These are phyloP conservation scores for Kryphioiulus occultus DNA, from an alignment of 2,888 invertebrate species.

Conservation along the genomic window DNA sequence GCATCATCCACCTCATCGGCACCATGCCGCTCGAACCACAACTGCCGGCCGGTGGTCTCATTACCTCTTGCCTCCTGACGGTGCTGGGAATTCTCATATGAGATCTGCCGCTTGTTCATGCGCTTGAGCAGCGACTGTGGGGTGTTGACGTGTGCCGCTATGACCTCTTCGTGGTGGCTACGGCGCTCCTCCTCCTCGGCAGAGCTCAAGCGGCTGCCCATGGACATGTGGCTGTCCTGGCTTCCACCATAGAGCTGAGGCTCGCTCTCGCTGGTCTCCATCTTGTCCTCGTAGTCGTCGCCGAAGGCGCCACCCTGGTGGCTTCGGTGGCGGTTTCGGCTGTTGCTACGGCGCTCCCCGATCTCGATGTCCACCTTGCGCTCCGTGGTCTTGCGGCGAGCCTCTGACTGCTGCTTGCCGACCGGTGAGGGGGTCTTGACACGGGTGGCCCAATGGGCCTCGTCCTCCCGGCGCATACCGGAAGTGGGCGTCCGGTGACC, in stretches of 20 bases:
- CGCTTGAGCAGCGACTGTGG: constrained; percentile 51
- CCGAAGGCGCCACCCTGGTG: constrained; percentile 41
- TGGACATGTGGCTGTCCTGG: constrained; percentile 52
- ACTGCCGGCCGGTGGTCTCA: constrained; percentile 33
- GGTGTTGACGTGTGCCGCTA: constrained; percentile 53
- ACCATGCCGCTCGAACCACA: constrained; percentile 52
- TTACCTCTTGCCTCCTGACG: constrained; percentile 10
- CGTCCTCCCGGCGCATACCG: not conserved
- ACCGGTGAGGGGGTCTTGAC: not conserved
- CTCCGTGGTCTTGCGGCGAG: not conserved
- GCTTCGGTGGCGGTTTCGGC: constrained; percentile 35
- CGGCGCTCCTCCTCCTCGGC: constrained; percentile 48
- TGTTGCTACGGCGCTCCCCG: not conserved
- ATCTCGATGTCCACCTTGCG: not conserved
- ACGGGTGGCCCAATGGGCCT: not conserved
- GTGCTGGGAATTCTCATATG: constrained; percentile 53
- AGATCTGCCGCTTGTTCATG: constrained; percentile 51
- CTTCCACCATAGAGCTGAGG: constrained; percentile 49
- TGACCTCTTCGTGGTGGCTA: constrained; percentile 49
- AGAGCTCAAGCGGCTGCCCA: constrained; percentile 51
- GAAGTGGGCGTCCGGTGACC: not conserved
- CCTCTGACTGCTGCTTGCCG: not conserved
- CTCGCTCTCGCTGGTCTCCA: constrained; percentile 54
- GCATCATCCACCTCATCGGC: constrained; percentile 49
- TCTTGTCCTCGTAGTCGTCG: constrained; percentile 52